Percentiles rank a stretch among this genome's conserved stretches.
Conservation (phyloP, 2,797 vertebrate genomes). For the Anolis apletophallus region DNA sequence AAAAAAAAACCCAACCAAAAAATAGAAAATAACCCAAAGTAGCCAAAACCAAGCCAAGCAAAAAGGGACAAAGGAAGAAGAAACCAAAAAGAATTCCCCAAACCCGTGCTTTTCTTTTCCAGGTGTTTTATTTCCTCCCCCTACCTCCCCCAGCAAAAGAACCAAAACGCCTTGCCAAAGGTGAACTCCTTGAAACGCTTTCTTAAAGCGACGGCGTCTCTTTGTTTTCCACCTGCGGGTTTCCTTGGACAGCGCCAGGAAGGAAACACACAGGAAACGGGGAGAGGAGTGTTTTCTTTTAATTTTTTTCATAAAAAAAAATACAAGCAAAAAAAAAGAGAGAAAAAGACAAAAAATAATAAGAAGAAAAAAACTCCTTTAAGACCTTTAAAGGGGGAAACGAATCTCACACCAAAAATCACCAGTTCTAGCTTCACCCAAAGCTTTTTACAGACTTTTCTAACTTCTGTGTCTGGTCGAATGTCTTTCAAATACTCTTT, state of each 20-base stretch:
- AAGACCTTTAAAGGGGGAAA: slow-evolving; percentile 71
- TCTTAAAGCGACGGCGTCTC: slow-evolving; percentile 16
- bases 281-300: slow-evolving; percentile 61
- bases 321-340: slow-evolving; percentile 66
- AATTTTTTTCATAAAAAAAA: slow-evolving; percentile 30
- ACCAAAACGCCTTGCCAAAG: slow-evolving; percentile 25
- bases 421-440: slow-evolving; percentile 88
- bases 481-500: slow-evolving; percentile 65
- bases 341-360: slow-evolving; percentile 81
- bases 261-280: slow-evolving; percentile 45
- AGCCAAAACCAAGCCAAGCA: slow-evolving; percentile 44
- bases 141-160: background rate
- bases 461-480: slow-evolving; percentile 70
- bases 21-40: slow-evolving; percentile 49
- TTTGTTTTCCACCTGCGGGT: slow-evolving; percentile 13
- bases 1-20: slow-evolving; percentile 44
- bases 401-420: slow-evolving; percentile 87
- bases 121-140: background rate
- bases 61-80: slow-evolving; percentile 44
- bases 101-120: background rate
- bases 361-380: slow-evolving; percentile 77
- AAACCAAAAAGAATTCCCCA: slow-evolving; percentile 54
- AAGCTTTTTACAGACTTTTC: slow-evolving; percentile 89
- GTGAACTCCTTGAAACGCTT: slow-evolving; percentile 30
- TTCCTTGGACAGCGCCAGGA: slow-evolving; percentile 48